phyloP scores from a whole-genome alignment of 2,888 invertebrate species.

The Yponomeuta sedellus region DNA sequence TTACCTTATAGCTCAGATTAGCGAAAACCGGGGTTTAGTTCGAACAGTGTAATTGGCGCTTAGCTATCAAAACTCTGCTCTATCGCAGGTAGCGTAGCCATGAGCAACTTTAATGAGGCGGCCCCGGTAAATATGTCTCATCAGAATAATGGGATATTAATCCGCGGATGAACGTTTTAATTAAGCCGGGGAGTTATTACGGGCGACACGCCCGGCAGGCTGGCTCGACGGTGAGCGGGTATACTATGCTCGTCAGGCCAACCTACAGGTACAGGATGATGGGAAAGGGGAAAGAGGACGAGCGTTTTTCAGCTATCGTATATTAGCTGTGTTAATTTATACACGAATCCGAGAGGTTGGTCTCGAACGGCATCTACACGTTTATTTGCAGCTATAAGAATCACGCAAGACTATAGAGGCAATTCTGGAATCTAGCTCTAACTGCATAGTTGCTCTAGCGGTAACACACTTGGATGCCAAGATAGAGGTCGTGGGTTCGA shows the following conservation, averaged over 20 bases:
- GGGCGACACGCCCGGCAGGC: conserved; percentile 17
- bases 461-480: too few relatives aligned
- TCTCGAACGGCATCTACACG: too few relatives aligned
- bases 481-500: too few relatives aligned
- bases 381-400: too few relatives aligned
- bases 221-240: neutral
- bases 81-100: neutral
- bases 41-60: neutral
- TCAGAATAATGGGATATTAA: conserved; percentile 40
- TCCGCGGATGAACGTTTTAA: conserved; percentile 43
- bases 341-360: too few relatives aligned
- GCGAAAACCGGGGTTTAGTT: neutral
- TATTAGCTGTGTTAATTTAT: too few relatives aligned
- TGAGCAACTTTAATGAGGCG: neutral
- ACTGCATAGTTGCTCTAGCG: too few relatives aligned
- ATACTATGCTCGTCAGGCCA: neutral
- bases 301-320: too few relatives aligned
- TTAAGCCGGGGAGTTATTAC: conserved; percentile 42
- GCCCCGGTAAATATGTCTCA: conserved; percentile 21
- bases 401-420: too few relatives aligned
- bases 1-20: too few relatives aligned
- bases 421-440: too few relatives aligned
- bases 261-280: neutral
- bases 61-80: neutral
- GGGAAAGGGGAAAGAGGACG: neutral